Evolutionary conservation across 2,888 invertebrate species (phyloP).

Genomic region (Aromia moschata): DNA sequence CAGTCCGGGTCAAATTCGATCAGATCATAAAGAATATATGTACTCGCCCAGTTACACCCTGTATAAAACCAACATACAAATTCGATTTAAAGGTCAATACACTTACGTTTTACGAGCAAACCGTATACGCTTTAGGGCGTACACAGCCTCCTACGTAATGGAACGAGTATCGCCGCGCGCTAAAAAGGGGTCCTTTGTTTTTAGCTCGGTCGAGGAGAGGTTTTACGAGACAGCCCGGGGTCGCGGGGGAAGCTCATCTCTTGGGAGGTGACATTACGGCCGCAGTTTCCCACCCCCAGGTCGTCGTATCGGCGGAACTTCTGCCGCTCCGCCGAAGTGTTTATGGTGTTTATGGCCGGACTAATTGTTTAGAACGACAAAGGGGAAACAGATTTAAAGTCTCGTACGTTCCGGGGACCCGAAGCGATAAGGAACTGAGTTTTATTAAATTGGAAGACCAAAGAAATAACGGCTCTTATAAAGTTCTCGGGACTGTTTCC

Average conservation of each 20-base stretch:
- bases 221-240: constrained; percentile 28
- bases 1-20: no score
- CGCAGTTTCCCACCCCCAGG: constrained; percentile 29
- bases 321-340: constrained; percentile 29
- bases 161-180: background rate
- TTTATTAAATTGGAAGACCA: background rate
- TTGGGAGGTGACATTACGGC: constrained; percentile 36
- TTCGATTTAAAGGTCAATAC: background rate
- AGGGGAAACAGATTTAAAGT: constrained; percentile 43
- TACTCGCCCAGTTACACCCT: no score
- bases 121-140: background rate
- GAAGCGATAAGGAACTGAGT: background rate
- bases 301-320: constrained; percentile 33
- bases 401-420: constrained; percentile 33
- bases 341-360: constrained; percentile 61
- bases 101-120: background rate
- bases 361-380: constrained; percentile 48
- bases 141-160: background rate
- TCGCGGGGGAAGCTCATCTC: constrained; percentile 26
- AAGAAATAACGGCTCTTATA: background rate
- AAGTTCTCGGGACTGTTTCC: background rate
- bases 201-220: constrained; percentile 1
- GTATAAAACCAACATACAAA: no score
- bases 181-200: constrained; percentile 6
- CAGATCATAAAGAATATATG: no score